Base-by-base conservation (phyloP, 2,888 invertebrate genomes). In the Drosophila gaucha region DNA sequence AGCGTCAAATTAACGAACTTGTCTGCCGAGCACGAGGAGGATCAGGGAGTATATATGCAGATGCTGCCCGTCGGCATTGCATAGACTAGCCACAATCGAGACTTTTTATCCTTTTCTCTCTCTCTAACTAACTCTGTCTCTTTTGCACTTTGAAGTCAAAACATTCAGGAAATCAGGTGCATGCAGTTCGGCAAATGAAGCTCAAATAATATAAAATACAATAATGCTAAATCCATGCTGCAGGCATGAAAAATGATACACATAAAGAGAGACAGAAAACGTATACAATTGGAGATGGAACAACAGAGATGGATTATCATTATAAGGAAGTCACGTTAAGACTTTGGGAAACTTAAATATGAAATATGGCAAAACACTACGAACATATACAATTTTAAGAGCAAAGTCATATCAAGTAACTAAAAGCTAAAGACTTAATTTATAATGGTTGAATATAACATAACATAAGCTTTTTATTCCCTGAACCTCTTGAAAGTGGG, bases 1-100 rank as follows among this genome's bases (percentile, higher is more conserved):
- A 84, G 75, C 86, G 88, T 85, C 85, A 88, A 90, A 90, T 90
- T 89, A 90, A 90, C 89, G 80, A 90, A 89, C 90, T 88, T 90
- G 88, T 88, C 86, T 67, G 63, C 14, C 20, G n/a, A 50, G 65
- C 44, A n/a, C 28, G 28, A 41, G 38, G 36, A 49, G 35, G 22
- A 46, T 31, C 31, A 20, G 41, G 24, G 46, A 52, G 43, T 33
- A 30, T 36, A 46, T 44, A 47, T 46, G 49, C 49, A 49, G 67
- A 63, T 36, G 20, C 56, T 58, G 67, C 64, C 70, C 64, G 58
- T 57, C 54, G 69, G 65, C 68, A 26, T n/a, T n/a, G 20, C 26
- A 20, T 26, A 31, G 26, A 30, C 43, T n/a, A 35, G 6, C 33
- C 9, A 26, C 12, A 54, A 26, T 54, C 57, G 31, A 52, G 22